These are phyloP conservation scores for Siniperca obscura DNA, from an alignment of 2,797 vertebrate genomes.

Conservation along the genomic window DNA sequence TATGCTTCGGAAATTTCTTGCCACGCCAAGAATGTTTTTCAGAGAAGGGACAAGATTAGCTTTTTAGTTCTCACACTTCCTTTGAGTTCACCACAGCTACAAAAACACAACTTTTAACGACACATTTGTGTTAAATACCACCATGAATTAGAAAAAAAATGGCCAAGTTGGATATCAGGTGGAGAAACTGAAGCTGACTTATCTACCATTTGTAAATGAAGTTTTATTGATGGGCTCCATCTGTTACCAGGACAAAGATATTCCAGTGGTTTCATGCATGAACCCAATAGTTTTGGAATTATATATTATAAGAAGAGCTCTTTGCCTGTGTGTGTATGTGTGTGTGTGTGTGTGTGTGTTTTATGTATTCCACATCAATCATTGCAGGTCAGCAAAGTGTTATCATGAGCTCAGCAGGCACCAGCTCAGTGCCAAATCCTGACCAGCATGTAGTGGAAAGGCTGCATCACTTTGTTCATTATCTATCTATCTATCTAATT, in stretches of 20 bases:
- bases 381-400: slow-evolving; percentile 37
- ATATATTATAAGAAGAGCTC: neutral
- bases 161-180: neutral
- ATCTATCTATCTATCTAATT: slow-evolving; percentile 13
- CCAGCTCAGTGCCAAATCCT: slow-evolving; percentile 38
- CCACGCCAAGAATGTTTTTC: neutral
- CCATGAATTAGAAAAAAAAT: neutral
- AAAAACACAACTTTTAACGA: slow-evolving; percentile 1
- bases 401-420: slow-evolving; percentile 36
- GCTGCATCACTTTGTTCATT: slow-evolving; percentile 14
- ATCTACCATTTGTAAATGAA: neutral
- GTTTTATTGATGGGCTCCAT: neutral
- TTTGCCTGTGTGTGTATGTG: slow-evolving; percentile 1
- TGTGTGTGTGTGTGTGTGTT: neutral
- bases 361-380: slow-evolving; percentile 45
- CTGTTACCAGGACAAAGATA: neutral
- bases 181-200: neutral
- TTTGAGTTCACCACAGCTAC: neutral
- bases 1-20: neutral
- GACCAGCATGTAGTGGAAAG: slow-evolving; percentile 6
- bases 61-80: neutral
- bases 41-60: neutral
- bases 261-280: neutral
- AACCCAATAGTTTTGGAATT: neutral
- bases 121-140: neutral